Evolutionary conservation across 2,888 invertebrate genomes (phyloP).

Genomic region (Archaeoteleia sp.): DNA sequence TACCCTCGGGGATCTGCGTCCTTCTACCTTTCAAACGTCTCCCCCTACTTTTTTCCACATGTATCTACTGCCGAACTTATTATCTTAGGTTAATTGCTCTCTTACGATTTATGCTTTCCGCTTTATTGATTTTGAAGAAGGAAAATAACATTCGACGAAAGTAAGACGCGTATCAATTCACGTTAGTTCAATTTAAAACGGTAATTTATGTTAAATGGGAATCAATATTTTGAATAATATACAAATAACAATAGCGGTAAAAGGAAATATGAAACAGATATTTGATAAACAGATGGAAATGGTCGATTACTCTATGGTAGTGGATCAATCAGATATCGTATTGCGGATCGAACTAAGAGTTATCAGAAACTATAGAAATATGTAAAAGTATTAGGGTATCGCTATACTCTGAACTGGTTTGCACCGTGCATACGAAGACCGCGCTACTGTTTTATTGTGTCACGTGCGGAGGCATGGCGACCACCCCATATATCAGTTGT

Average conservation of each 20-base stretch:
- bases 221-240: too few species aligned
- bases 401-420: slow-evolving; percentile 44
- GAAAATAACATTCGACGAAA: slow-evolving; percentile 25
- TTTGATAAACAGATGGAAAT: background rate
- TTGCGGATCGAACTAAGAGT: slow-evolving; percentile 52
- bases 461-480: slow-evolving; percentile 71
- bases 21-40: slow-evolving; percentile 52
- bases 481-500: slow-evolving; percentile 72
- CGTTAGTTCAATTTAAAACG: too few species aligned
- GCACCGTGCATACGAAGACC: slow-evolving; percentile 22
- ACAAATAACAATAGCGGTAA: too few species aligned
- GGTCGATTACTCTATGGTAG: slow-evolving; percentile 21
- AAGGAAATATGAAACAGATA: too few species aligned
- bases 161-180: too few species aligned
- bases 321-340: slow-evolving; percentile 39
- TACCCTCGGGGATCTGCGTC: slow-evolving; percentile 72
- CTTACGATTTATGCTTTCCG: slow-evolving; percentile 25
- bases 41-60: slow-evolving; percentile 22
- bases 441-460: slow-evolving; percentile 69
- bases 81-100: slow-evolving; percentile 49
- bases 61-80: slow-evolving; percentile 35
- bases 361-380: slow-evolving; percentile 68
- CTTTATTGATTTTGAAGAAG: slow-evolving; percentile 41
- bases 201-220: too few species aligned
- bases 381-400: slow-evolving; percentile 60